Conservation (phyloP, 2,113 vertebrate genomes). For the Dunckerocampus dactyliophorus region DNA sequence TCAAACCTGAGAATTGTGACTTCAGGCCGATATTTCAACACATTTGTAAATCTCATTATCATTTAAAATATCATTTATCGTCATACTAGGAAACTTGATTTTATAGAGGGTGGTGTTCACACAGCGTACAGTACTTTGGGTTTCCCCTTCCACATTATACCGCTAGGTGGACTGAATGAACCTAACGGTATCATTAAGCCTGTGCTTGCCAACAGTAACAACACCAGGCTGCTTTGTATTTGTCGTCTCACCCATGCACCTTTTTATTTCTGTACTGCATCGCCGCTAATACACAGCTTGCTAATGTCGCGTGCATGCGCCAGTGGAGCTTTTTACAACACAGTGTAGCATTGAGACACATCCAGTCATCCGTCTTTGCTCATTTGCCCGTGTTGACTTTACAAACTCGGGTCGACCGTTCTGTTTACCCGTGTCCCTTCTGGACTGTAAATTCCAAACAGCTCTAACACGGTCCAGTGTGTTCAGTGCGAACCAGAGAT, state of each 20-base stretch:
- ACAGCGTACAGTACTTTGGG: too few relatives aligned
- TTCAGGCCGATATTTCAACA: too few relatives aligned
- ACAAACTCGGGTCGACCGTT: constrained; percentile 3
- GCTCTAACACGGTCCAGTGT: constrained; percentile 16
- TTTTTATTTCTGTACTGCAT: not conserved
- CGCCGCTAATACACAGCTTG: constrained; percentile 4
- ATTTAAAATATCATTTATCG: too few relatives aligned
- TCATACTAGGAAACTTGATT: too few relatives aligned
- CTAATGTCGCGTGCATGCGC: not conserved
- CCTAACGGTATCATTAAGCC: too few relatives aligned
- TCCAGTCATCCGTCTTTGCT: not conserved
- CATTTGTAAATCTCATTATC: too few relatives aligned
- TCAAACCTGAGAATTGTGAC: too few relatives aligned
- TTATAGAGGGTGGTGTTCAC: too few relatives aligned
- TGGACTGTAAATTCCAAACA: constrained; percentile 21
- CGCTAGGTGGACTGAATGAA: too few relatives aligned
- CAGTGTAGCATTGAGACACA: constrained; percentile 12
- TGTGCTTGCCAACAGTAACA: too few relatives aligned
- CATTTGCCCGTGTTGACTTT: constrained; percentile 36
- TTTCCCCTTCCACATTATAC: too few relatives aligned
- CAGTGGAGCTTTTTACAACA: constrained; percentile 12
- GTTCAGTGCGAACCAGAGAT: not conserved
- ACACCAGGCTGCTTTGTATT: not conserved
- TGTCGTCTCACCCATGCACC: not conserved
- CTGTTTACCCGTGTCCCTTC: constrained; percentile 21